These are phyloP conservation scores for Antheraea mylitta DNA, from an alignment of 1,140 invertebrate species.

Conservation along the genomic window DNA sequence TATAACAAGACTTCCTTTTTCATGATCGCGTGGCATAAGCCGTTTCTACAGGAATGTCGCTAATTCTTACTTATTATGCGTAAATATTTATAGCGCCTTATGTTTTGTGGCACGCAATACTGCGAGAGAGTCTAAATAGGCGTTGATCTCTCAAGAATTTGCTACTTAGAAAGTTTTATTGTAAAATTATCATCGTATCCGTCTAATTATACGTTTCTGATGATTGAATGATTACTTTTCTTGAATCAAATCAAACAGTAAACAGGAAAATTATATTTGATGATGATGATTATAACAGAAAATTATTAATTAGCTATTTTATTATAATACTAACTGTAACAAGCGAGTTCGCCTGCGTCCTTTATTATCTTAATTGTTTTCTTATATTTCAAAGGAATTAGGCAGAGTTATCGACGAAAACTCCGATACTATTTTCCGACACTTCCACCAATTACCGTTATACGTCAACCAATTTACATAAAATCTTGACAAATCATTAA, in stretches of 20 bases:
- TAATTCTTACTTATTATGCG: conserved; percentile 8
- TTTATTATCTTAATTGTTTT: too few species aligned
- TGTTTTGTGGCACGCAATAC: conserved; percentile 9
- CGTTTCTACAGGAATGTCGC: conserved; percentile 11
- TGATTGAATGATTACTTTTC: neutral
- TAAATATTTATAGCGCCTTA: conserved; percentile 11
- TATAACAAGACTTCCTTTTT: neutral
- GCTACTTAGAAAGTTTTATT: neutral
- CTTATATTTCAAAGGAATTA: too few species aligned
- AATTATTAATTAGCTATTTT: neutral
- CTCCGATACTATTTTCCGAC: too few species aligned
- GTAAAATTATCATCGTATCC: neutral
- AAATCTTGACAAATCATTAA: too few species aligned
- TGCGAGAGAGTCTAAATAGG: conserved; percentile 4
- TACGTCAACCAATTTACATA: too few species aligned
- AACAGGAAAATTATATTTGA: neutral
- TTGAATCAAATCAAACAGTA: neutral
- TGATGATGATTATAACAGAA: too few species aligned
- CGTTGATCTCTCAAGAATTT: neutral
- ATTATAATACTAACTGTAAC: too few species aligned
- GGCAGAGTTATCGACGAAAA: too few species aligned
- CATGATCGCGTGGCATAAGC: conserved; percentile 7
- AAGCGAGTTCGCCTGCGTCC: too few species aligned
- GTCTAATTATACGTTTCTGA: neutral
- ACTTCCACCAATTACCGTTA: too few species aligned